These are phyloP conservation scores for Zaprionus lachaisei DNA, from an alignment of 1,140 invertebrate species.

Conservation along the genomic window DNA sequence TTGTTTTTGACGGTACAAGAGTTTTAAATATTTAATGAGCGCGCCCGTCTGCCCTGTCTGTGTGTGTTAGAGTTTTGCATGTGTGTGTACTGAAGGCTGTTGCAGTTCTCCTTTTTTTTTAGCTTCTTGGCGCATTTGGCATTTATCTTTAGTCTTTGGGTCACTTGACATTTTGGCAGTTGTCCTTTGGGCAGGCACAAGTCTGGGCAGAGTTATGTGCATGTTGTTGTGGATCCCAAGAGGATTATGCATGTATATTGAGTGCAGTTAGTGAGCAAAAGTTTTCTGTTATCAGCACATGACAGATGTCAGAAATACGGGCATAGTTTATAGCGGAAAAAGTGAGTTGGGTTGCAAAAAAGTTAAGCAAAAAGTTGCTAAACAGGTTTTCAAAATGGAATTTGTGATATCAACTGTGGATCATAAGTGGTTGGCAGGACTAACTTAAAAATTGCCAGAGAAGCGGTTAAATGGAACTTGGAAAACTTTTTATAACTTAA, in stretches of 20 bases:
- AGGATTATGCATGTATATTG: conserved; percentile 15
- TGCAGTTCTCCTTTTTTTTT: conserved; percentile 17
- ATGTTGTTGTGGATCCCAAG: conserved; percentile 17
- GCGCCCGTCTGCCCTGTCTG: conserved; percentile 9
- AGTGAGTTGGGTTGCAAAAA: neutral
- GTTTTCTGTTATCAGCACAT: conserved; percentile 7
- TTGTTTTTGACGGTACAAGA: conserved; percentile 48
- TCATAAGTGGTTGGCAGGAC: neutral
- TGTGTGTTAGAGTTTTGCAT: conserved; percentile 19
- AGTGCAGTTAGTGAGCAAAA: conserved; percentile 27
- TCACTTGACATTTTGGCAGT: conserved; percentile 42
- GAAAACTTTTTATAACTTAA: neutral
- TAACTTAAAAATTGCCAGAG: neutral
- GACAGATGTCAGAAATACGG: conserved; percentile 8
- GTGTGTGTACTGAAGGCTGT: conserved; percentile 35
- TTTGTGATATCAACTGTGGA: neutral
- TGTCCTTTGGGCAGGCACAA: conserved; percentile 26
- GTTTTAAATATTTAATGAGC: conserved; percentile 68
- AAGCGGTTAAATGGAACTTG: neutral
- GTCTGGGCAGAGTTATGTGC: conserved; percentile 13
- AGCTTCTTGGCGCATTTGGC: conserved; percentile 37
- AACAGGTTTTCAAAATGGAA: neutral
- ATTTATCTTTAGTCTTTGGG: conserved; percentile 34
- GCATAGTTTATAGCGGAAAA: neutral
- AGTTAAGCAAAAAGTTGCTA: neutral